These are phyloP conservation scores for Drosophila truncata DNA, from an alignment of 1,140 invertebrate species.

Conservation along the genomic window DNA sequence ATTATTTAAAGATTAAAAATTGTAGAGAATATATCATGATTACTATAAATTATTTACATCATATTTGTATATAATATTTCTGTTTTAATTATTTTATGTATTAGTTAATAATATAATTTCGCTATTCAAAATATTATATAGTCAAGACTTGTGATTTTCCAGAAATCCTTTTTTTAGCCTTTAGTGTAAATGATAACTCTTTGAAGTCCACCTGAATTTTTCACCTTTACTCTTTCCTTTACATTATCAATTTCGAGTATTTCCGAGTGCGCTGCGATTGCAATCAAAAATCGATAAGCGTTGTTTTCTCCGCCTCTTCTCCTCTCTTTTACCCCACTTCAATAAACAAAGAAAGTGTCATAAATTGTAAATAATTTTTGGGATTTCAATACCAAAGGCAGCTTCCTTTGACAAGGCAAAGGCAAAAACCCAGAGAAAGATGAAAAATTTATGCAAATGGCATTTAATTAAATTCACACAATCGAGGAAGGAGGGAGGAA, in stretches of 20 bases:
- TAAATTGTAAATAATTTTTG: constrained; percentile 53
- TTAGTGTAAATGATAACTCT: constrained; percentile 8
- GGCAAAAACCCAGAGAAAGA: neutral
- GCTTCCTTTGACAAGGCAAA: constrained; percentile 16
- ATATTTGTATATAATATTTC: neutral
- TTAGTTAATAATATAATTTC: neutral
- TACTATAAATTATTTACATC: neutral
- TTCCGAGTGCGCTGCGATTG: constrained; percentile 37
- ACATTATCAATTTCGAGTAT: constrained; percentile 31
- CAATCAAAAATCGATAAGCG: constrained; percentile 60
- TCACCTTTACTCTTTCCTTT: constrained; percentile 9
- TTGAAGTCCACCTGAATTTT: neutral
- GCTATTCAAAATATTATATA: neutral
- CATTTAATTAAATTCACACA: constrained; percentile 72
- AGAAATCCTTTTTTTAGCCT: neutral
- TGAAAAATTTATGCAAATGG: constrained; percentile 59
- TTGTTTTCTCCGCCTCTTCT: constrained; percentile 24
- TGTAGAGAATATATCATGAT: no score
- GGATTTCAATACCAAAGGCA: constrained; percentile 20
- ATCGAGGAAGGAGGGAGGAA: neutral
- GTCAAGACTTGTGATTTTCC: neutral
- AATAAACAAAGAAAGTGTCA: constrained; percentile 50
- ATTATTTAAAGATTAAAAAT: neutral
- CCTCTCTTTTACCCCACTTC: neutral
- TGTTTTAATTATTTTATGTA: neutral